phyloP scores from a whole-genome alignment of 2,888 invertebrate species.

The Eupithecia exiguata region DNA sequence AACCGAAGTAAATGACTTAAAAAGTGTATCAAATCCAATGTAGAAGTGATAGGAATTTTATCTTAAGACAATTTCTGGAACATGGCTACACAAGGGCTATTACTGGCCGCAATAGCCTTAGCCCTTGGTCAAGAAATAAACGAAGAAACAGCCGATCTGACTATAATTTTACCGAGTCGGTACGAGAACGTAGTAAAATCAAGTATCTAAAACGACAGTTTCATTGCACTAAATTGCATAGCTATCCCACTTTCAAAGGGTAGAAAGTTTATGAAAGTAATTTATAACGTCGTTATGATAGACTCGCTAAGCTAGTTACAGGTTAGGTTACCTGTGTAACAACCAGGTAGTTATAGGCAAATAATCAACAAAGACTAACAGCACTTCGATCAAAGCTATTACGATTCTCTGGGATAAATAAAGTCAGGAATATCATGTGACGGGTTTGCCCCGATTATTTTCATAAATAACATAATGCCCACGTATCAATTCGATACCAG shows the following conservation, averaged over 20 bases:
- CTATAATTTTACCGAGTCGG: background rate
- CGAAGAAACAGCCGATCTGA: background rate
- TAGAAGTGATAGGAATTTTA: conserved; percentile 49
- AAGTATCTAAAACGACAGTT: conserved; percentile 49
- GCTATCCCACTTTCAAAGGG: conserved; percentile 29
- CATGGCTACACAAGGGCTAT: no score
- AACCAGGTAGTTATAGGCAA: background rate
- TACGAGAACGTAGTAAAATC: conserved; percentile 10
- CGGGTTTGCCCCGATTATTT: background rate
- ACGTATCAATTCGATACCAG: background rate
- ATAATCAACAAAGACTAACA: background rate
- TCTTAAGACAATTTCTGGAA: conserved; percentile 59
- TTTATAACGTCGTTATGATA: conserved; percentile 11
- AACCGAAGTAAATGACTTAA: background rate
- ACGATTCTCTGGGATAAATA: background rate
- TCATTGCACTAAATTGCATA: conserved; percentile 40
- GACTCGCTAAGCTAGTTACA: background rate
- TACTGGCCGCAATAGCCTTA: conserved; percentile 48
- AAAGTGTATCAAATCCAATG: conserved; percentile 28
- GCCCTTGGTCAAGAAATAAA: conserved; percentile 52
- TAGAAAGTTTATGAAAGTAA: conserved; percentile 32
- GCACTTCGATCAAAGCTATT: background rate
- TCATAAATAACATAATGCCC: background rate
- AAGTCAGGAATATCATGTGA: background rate
- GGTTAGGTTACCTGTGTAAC: background rate